Conservation (phyloP, 2,797 vertebrate genomes). For the Poeciliopsis presidionis region DNA sequence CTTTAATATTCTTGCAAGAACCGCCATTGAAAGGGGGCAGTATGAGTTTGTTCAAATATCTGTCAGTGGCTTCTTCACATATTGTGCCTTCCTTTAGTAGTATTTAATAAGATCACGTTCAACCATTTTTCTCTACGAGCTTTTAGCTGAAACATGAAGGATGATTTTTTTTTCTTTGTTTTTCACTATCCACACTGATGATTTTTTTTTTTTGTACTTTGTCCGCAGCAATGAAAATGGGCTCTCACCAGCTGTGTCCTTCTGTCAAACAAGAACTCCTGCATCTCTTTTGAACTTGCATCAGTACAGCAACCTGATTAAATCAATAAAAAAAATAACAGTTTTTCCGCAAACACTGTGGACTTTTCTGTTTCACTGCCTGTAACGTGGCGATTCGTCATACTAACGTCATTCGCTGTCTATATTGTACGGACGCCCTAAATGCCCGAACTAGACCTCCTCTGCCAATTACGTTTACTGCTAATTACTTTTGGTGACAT, state of each 20-base stretch:
- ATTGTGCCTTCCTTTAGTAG: not conserved
- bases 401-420: constrained; percentile 23
- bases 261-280: constrained; percentile 15
- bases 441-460: constrained; percentile 39
- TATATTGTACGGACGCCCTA: constrained; percentile 26
- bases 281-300: constrained; percentile 1
- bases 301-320: not conserved
- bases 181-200: constrained; percentile 1
- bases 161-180: not conserved
- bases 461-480: constrained; percentile 20
- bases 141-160: not conserved
- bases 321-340: not conserved
- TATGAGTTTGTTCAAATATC: no score
- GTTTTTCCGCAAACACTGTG: constrained; percentile 9
- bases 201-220: constrained; percentile 23
- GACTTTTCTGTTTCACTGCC: constrained; percentile 31
- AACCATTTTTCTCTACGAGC: not conserved
- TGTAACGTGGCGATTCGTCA: constrained; percentile 36
- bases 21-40: not conserved
- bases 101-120: not conserved
- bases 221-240: constrained; percentile 70
- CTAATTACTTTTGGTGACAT: constrained; percentile 55
- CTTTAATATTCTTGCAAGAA: not conserved
- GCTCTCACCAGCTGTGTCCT: constrained; percentile 65
- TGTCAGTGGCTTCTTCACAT: not conserved